Percentiles rank a stretch among this genome's conserved stretches.
These are phyloP conservation scores for Bombus confusus DNA, from an alignment of 1,140 invertebrate species.

Conservation along the genomic window DNA sequence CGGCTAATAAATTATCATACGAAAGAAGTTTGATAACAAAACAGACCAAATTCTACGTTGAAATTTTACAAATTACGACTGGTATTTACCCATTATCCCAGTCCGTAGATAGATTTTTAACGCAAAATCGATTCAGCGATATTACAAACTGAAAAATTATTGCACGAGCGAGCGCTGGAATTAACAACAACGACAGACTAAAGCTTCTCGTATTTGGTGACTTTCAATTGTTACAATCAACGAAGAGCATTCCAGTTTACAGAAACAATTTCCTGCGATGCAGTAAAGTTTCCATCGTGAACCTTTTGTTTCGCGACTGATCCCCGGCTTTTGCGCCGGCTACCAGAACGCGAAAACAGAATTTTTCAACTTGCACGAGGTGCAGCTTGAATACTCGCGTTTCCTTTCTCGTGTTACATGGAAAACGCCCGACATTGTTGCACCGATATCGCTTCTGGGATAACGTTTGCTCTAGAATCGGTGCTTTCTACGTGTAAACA, in stretches of 20 bases:
- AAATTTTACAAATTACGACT: background rate
- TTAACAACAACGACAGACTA: background rate
- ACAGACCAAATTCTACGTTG: background rate
- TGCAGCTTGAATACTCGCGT: background rate
- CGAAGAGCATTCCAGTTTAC: background rate
- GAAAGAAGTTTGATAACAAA: background rate
- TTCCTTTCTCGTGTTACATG: slow-evolving; percentile 8
- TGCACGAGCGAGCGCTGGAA: background rate
- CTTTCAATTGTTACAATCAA: background rate
- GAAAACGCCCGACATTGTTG: background rate
- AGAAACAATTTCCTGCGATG: background rate
- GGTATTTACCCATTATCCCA: background rate
- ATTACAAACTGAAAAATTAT: background rate
- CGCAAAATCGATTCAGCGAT: no score
- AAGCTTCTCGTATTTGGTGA: background rate
- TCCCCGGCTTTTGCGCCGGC: background rate
- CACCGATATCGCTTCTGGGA: background rate
- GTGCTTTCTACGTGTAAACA: background rate
- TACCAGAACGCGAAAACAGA: background rate
- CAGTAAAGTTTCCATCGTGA: background rate
- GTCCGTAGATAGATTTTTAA: no score
- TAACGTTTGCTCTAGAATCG: background rate
- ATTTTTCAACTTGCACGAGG: slow-evolving; percentile 2
- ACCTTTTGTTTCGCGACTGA: background rate
- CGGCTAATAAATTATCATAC: no score